Percentiles rank a stretch among this genome's conserved stretches.
phyloP scores from a whole-genome alignment of 2,888 invertebrate species.

The Cosmia trapezina region DNA sequence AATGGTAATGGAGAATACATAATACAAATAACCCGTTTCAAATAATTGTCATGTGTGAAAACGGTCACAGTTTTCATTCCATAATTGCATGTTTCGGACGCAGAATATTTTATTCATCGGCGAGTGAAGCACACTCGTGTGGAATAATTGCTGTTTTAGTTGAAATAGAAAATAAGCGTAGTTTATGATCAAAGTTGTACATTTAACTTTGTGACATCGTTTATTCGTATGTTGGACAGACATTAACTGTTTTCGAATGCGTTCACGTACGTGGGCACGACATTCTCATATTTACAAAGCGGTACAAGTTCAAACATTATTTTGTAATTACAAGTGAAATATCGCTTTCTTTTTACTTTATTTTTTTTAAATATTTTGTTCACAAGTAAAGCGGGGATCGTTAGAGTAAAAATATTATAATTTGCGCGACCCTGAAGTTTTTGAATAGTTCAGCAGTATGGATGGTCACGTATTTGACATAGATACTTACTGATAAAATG shows the following conservation, averaged over 20 bases:
- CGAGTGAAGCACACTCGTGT: slow-evolving; percentile 23
- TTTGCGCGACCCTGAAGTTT: slow-evolving; percentile 25
- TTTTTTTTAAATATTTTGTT: slow-evolving; percentile 20
- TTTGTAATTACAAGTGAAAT: slow-evolving; percentile 23
- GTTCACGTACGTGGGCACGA: slow-evolving; percentile 22
- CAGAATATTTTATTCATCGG: slow-evolving; percentile 43
- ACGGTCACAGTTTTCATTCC: slow-evolving; percentile 35
- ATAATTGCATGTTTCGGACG: slow-evolving; percentile 44
- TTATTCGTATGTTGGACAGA: slow-evolving; percentile 41
- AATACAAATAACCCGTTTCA: slow-evolving; percentile 66
- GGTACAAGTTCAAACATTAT: slow-evolving; percentile 26
- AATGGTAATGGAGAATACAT: slow-evolving; percentile 69
- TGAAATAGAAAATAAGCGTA: slow-evolving; percentile 56
- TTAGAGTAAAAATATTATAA: slow-evolving; percentile 32
- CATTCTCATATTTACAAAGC: slow-evolving; percentile 45
- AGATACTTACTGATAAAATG: slow-evolving; percentile 20
- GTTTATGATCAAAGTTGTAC: slow-evolving; percentile 45
- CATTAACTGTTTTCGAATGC: slow-evolving; percentile 42
- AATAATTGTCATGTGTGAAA: slow-evolving; percentile 62
- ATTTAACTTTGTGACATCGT: slow-evolving; percentile 53
- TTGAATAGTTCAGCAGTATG: slow-evolving; percentile 21
- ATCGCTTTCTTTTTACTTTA: no score
- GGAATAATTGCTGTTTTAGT: slow-evolving; percentile 53
- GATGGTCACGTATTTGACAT: slow-evolving; percentile 34
- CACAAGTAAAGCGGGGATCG: neutral